phyloP scores from a whole-genome alignment of 2,113 vertebrate species.

The Progne subis region DNA sequence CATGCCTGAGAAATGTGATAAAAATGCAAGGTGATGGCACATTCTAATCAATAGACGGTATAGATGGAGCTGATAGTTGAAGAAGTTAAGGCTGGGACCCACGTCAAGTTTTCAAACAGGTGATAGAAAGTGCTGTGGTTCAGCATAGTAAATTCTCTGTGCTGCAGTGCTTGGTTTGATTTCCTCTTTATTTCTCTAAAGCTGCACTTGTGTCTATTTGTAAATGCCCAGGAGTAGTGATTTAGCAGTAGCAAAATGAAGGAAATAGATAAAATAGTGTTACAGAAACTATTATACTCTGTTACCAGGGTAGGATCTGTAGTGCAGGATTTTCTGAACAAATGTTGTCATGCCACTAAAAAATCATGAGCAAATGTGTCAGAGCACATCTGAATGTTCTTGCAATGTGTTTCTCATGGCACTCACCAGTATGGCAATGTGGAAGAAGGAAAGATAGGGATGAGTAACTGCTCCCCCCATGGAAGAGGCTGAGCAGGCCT shows the following conservation, averaged over 20 bases:
- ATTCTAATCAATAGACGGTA: not conserved
- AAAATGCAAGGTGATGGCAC: constrained; percentile 9
- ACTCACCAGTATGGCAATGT: not conserved
- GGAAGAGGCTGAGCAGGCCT: not conserved
- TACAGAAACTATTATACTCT: not conserved
- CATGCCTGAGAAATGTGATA: not conserved
- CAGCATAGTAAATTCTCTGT: not conserved
- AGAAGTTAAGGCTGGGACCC: not conserved
- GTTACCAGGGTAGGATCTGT: not conserved
- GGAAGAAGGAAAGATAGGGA: not conserved
- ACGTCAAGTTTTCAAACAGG: not conserved
- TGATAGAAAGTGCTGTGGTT: not conserved
- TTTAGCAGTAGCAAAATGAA: not conserved
- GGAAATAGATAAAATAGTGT: not conserved
- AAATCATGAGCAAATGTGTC: not conserved
- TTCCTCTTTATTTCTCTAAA: constrained; percentile 5
- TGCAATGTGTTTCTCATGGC: not conserved
- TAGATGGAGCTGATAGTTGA: not conserved
- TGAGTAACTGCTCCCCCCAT: not conserved
- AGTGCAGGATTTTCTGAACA: not conserved
- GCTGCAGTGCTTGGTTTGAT: not conserved
- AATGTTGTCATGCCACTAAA: not conserved
- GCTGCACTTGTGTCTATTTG: not conserved
- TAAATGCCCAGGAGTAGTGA: not conserved
- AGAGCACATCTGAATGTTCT: not conserved